Base-by-base conservation (phyloP, 2,888 invertebrate species). In the Bugulina stolonifera region DNA sequence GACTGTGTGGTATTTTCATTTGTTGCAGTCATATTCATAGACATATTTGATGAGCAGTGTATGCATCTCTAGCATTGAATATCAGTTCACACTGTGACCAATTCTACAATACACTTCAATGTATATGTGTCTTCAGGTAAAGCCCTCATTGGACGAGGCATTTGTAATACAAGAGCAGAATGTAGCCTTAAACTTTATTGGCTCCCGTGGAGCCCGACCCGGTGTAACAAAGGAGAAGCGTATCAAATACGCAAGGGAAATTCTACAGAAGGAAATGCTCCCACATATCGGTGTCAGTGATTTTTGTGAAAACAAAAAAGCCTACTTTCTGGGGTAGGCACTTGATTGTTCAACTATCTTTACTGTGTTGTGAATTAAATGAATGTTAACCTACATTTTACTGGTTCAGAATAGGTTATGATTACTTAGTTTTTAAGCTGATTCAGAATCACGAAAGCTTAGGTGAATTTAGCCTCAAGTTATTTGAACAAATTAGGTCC, bases 111-210 rank as follows among this genome's bases (percentile, higher is more conserved):
- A 18, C 18, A 43, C 18, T 43, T 43, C 43, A 43, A 5, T 43
- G 18, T 43, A 10, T 43, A 18, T 10, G 5, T 27, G 27, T 27
- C 75, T 74, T 0, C 75, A 83, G 87, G 87, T 96, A 0, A 99
- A 99, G 84, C 99, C 99, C 0, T 98, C 98, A 0, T 86, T 99
- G 73, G 99, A 99, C 86, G 99, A 99, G 87, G 99, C 99, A 58
- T 99, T 99, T 86, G 98, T 98, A 0, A 95, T 99, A 77, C 98
- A 99, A 86, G 99, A 99, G 83, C 99, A 99, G 85, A 96, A 93
- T 87, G 96, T 99, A 1, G 99, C 99, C 0, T 87, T 99, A 25
- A 99, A 97, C 86, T 99, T 99, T 80, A 99, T 99, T 80, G 99
- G 99, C 76, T 91, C 96, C 14, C 90, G 99, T 85, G 98, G 99